phyloP scores from a whole-genome alignment of 92 coral and sea anemone genomes.

The Umimayanthus chanpuru region DNA sequence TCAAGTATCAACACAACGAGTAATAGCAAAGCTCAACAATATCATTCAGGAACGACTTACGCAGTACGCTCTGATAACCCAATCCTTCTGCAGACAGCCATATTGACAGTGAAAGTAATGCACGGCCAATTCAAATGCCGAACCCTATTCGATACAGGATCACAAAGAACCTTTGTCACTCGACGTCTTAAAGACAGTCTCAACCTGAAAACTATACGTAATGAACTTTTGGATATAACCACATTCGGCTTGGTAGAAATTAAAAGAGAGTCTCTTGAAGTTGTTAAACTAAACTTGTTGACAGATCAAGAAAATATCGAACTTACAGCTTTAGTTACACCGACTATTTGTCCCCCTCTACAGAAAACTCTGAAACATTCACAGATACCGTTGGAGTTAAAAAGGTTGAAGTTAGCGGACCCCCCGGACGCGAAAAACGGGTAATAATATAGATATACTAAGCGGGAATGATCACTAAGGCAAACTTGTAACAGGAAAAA shows the following conservation, averaged over 20 bases:
- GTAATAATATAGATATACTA: slow-evolving; percentile 44
- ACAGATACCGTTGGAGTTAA: slow-evolving; percentile 44
- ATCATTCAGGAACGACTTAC: slow-evolving; percentile 41
- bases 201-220: slow-evolving; percentile 43
- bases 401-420: slow-evolving; percentile 46
- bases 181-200: slow-evolving; percentile 36
- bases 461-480: slow-evolving; percentile 59
- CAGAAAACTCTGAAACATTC: slow-evolving; percentile 15
- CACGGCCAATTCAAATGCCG: slow-evolving; percentile 25
- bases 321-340: slow-evolving; percentile 47
- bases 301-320: slow-evolving; percentile 45
- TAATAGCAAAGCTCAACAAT: slow-evolving; percentile 29
- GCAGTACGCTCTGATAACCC: slow-evolving; percentile 30
- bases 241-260: slow-evolving; percentile 47
- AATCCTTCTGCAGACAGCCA: slow-evolving; percentile 50
- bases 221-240: slow-evolving; percentile 49
- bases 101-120: slow-evolving; percentile 25
- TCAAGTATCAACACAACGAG: slow-evolving; percentile 11
- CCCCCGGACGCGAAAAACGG: slow-evolving; percentile 19
- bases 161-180: slow-evolving; percentile 58
- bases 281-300: slow-evolving; percentile 34
- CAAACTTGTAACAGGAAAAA: slow-evolving; percentile 44
- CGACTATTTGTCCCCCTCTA: slow-evolving; percentile 49
- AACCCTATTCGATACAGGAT: slow-evolving; percentile 50
- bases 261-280: slow-evolving; percentile 22